phyloP scores from a whole-genome alignment of 2,113 vertebrate species.

The Phoenicopterus ruber region DNA sequence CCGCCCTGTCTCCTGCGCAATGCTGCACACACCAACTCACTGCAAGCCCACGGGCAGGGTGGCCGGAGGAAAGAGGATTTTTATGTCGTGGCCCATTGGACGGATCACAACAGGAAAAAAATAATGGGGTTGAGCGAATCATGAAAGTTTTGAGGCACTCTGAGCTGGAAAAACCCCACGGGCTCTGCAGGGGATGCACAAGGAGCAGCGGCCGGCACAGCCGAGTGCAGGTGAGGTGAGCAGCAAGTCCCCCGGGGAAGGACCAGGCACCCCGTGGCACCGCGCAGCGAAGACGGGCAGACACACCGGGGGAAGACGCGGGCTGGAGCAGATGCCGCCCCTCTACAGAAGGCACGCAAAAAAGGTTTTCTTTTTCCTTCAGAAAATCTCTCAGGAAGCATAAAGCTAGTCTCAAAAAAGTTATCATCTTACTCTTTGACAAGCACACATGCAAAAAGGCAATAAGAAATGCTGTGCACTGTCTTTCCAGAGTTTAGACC shows the following conservation, averaged over 20 bases:
- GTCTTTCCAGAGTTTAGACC: background rate
- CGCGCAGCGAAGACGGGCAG: fast-evolving
- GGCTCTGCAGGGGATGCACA: background rate
- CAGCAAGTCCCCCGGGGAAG: background rate
- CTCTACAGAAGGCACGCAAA: background rate
- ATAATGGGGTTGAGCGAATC: background rate
- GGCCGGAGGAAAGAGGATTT: background rate
- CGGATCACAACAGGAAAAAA: background rate
- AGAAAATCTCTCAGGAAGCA: background rate
- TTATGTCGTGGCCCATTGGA: background rate
- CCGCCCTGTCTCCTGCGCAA: background rate
- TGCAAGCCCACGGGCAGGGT: background rate
- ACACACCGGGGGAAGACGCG: fast-evolving
- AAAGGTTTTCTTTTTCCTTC: background rate
- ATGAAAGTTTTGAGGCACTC: background rate
- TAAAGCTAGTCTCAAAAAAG: background rate
- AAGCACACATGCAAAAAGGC: background rate
- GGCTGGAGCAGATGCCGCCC: background rate
- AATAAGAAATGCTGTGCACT: fast-evolving
- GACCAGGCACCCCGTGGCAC: fast-evolving
- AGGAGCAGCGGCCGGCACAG: background rate
- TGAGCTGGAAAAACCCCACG: background rate
- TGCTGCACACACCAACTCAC: background rate
- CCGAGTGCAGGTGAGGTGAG: background rate
- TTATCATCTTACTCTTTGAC: background rate